Percentiles rank a stretch among this genome's conserved stretches.
phyloP scores from a whole-genome alignment of 2,797 vertebrate species.

The Diglossa cyanea region DNA sequence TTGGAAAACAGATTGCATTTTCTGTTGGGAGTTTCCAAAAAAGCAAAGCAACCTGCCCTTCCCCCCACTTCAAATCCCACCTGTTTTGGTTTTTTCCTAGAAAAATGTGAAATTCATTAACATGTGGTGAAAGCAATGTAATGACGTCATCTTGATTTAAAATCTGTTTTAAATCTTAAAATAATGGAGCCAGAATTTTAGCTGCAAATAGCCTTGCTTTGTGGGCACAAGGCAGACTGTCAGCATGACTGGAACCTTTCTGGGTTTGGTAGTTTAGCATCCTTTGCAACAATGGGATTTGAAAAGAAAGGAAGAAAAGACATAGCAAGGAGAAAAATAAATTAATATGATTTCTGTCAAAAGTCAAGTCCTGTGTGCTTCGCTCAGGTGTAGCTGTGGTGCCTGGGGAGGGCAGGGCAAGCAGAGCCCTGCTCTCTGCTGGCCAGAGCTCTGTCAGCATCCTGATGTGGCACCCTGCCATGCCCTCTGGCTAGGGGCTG shows the following conservation, averaged over 20 bases:
- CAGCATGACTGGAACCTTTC: background rate
- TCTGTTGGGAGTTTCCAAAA: slow-evolving; percentile 1
- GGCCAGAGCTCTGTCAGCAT: background rate
- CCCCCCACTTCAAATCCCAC: slow-evolving; percentile 16
- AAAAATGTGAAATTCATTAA: slow-evolving; percentile 66
- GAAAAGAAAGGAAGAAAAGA: background rate
- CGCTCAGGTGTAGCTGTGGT: background rate
- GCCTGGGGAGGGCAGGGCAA: rapidly evolving
- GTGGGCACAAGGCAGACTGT: background rate
- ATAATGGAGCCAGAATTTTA: background rate
- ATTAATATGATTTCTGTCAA: background rate
- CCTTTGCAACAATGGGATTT: background rate
- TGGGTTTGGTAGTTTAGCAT: background rate
- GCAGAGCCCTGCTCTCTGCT: background rate
- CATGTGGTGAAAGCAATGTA: slow-evolving; percentile 54
- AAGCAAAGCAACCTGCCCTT: slow-evolving; percentile 19
- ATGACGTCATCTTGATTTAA: slow-evolving; percentile 47
- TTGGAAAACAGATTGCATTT: slow-evolving; percentile 17
- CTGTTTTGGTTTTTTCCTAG: slow-evolving; percentile 45
- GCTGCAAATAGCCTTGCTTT: slow-evolving; percentile 16
- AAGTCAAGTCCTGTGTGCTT: background rate
- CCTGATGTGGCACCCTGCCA: background rate
- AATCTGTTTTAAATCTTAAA: slow-evolving; percentile 63
- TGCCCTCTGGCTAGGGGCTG: background rate
- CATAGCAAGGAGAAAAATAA: background rate